phyloP scores from a whole-genome alignment of 2,797 vertebrate species.

The Gastrophryne carolinensis region DNA sequence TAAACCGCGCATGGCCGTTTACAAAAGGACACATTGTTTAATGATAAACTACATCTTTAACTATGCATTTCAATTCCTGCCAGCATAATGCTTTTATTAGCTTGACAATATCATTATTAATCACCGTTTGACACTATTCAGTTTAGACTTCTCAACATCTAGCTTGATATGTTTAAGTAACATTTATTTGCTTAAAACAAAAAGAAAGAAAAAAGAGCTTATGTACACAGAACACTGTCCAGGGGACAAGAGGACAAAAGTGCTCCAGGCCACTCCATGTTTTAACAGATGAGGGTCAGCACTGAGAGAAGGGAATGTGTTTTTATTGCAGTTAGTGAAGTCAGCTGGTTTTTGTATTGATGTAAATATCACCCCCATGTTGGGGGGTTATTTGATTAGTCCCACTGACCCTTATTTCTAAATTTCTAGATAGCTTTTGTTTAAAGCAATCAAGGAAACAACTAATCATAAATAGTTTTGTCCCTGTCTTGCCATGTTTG shows the following conservation, averaged over 20 bases:
- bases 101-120: background rate
- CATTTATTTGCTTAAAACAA: background rate
- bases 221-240: background rate
- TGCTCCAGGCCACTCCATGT: background rate
- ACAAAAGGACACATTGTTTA: background rate
- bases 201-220: background rate
- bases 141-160: background rate
- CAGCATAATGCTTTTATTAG: background rate
- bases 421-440: too few relatives aligned
- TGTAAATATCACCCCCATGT: background rate
- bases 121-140: background rate
- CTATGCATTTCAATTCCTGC: background rate
- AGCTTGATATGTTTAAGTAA: background rate
- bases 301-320: background rate
- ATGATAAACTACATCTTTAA: background rate
- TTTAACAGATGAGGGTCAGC: background rate
- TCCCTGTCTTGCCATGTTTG: too few relatives aligned
- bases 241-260: background rate
- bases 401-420: too few relatives aligned
- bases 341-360: background rate
- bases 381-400: background rate
- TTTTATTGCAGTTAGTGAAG: background rate
- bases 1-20: background rate
- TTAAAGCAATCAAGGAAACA: too few relatives aligned
- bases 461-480: too few relatives aligned